A percentile compares a stretch with the other conserved stretches of the same genome.
Evolutionary conservation across 2,888 invertebrate genomes (phyloP).

Genomic region (Caenorhabditis sp.): DNA sequence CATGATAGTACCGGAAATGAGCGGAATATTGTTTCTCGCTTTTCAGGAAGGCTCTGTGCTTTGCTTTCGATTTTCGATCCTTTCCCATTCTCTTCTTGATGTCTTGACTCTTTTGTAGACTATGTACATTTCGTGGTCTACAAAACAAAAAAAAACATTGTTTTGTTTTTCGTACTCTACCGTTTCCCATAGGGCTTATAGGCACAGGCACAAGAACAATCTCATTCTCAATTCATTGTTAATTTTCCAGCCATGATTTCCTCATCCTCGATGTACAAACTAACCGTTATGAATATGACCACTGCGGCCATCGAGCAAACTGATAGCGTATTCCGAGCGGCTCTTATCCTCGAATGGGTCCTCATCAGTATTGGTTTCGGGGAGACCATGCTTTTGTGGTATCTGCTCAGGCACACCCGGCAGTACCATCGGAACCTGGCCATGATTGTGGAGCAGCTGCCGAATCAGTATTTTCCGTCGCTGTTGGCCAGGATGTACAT

Average conservation of each 20-base stretch:
- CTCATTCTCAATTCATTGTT: too few relatives aligned
- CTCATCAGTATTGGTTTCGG: conserved; percentile 39
- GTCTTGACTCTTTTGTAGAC: background rate
- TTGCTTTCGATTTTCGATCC: too few relatives aligned
- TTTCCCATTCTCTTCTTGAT: conserved; percentile 3
- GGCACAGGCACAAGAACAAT: background rate
- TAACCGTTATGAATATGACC: conserved; percentile 63
- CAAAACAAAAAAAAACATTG: too few relatives aligned
- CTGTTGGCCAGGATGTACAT: conserved; percentile 60
- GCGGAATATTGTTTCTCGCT: too few relatives aligned
- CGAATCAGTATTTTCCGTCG: conserved; percentile 61
- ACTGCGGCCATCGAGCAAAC: conserved; percentile 53
- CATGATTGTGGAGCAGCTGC: conserved; percentile 58
- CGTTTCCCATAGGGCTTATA: too few relatives aligned
- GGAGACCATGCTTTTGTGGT: conserved; percentile 55
- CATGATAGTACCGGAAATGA: too few relatives aligned
- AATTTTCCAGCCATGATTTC: background rate
- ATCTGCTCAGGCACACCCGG: conserved; percentile 47
- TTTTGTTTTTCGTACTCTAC: background rate
- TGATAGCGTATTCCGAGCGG: conserved; percentile 40
- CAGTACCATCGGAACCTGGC: conserved; percentile 62
- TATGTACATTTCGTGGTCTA: background rate
- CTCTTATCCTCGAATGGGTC: conserved; percentile 50
- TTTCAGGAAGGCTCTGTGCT: too few relatives aligned
- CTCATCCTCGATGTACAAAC: conserved; percentile 40